Conservation (phyloP, 1,140 invertebrate genomes). For the Drosophila repleta region DNA sequence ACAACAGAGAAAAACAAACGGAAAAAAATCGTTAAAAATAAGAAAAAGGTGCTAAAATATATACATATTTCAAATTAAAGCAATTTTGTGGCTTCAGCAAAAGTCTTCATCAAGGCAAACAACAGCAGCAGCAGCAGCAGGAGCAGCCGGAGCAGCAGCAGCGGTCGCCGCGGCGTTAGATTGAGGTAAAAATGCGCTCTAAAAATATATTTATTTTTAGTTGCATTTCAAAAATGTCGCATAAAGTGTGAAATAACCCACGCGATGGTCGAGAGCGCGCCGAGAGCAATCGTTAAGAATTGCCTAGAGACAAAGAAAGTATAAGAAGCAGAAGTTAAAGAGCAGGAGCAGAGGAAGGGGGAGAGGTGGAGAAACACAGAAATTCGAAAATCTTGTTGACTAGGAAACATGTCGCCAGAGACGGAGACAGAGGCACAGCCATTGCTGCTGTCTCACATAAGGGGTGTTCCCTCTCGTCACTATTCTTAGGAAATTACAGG, state of each 20-base stretch:
- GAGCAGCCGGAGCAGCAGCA: not conserved
- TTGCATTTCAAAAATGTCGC: conserved; percentile 71
- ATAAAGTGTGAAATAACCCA: conserved; percentile 74
- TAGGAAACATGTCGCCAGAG: conserved; percentile 49
- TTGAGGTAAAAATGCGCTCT: conserved; percentile 45
- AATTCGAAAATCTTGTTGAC: conserved; percentile 30
- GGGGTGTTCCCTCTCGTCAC: conserved; percentile 27
- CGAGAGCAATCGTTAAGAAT: too few species aligned
- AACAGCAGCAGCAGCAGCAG: not conserved
- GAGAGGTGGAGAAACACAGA: not conserved
- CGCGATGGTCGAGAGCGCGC: conserved; percentile 33
- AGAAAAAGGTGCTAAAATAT: conserved; percentile 70
- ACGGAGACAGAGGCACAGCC: conserved; percentile 1
- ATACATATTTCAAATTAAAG: conserved; percentile 36
- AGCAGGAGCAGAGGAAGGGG: too few species aligned
- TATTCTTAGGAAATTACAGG: too few species aligned
- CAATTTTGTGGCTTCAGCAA: conserved; percentile 19
- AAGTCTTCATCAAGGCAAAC: conserved; percentile 8
- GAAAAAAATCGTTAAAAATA: conserved; percentile 17
- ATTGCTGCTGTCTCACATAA: conserved; percentile 15
- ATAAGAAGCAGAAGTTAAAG: not conserved
- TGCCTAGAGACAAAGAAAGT: too few species aligned
- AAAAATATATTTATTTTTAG: conserved; percentile 63
- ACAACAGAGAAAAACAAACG: conserved; percentile 27
- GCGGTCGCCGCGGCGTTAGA: too few species aligned